Evolutionary conservation across 2,888 invertebrate genomes (phyloP), one percentile per base, ranked within the genome.

Genomic region (Bombylius discolor): DNA sequence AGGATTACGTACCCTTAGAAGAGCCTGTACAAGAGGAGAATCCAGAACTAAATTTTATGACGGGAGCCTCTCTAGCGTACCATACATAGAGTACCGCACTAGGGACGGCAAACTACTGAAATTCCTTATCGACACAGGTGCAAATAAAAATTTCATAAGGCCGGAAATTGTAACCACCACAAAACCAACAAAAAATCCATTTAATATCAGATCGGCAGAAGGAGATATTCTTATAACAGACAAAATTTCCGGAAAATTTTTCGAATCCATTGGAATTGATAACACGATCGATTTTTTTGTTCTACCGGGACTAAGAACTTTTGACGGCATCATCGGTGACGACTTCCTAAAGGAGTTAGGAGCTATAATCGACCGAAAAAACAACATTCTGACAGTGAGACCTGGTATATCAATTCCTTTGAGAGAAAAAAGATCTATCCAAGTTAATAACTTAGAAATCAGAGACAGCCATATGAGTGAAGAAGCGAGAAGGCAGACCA

Each of bases 271-370:
- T 13, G 58, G 55, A 23, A 23, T 23, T 5, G 55, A 56, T 32
- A 45, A 56, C 36, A 49, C 39, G 6, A 31, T 54, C 49, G 4
- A 54, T 58, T 45, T 61, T 42, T 61, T 55, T 14, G 47, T 59
- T 9, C 46, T 57, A 34, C 58, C 59, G 12, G 53, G 56, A 13
- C 51, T 61, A 3, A 42, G 7, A 36, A 47, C 53, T 12, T 62
- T 60, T 50, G 57, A 59, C 46, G 60, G 59, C 11, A 62, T 59
- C n/a, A 61, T 62, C 9, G 60, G 60, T 6, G 59, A 62, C 34
- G 61, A 60, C 49, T 57, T 55, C 9, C 49, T 60, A 42, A 60
- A 60, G 31, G 55, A 58, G 11, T 46, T 60, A 31, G 56, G 58
- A 34, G 60, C 61, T 32, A 32, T 60, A 31, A 57, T 61, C 34